Conservation (phyloP, 2,797 vertebrate species). For the Poliocrania exsul region DNA sequence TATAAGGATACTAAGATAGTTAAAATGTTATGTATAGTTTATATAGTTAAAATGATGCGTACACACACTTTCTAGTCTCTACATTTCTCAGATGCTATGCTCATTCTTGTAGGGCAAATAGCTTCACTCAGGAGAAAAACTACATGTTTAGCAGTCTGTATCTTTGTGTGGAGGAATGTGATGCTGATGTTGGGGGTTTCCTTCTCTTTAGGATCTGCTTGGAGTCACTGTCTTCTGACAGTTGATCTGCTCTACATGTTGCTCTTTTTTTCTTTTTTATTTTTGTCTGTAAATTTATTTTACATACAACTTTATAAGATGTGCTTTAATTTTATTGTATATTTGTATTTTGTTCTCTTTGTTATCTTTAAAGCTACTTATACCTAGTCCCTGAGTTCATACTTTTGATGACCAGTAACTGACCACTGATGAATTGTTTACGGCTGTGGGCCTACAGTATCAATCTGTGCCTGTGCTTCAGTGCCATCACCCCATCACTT, state of each 20-base stretch:
- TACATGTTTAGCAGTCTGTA: accelerated
- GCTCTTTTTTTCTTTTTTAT: neutral
- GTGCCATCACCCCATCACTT: neutral
- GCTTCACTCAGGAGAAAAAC: neutral
- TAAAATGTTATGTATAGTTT: neutral
- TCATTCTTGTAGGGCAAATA: neutral
- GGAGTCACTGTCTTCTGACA: neutral
- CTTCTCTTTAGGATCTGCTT: neutral
- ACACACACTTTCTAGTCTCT: neutral
- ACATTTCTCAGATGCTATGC: accelerated
- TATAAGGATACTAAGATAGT: neutral
- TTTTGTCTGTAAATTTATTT: neutral
- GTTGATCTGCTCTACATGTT: neutral
- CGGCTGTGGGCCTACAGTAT: neutral
- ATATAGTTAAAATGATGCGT: neutral
- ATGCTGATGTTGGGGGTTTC: neutral
- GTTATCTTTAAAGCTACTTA: neutral
- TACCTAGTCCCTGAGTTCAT: neutral
- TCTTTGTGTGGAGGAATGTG: neutral
- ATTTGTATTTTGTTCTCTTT: neutral
- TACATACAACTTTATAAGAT: neutral
- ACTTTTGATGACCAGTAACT: neutral
- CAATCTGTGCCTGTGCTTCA: neutral
- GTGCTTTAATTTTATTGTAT: neutral
- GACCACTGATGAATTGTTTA: neutral